Base-by-base conservation (phyloP, 2,797 vertebrate species). In the Megaceryle alcyon region DNA sequence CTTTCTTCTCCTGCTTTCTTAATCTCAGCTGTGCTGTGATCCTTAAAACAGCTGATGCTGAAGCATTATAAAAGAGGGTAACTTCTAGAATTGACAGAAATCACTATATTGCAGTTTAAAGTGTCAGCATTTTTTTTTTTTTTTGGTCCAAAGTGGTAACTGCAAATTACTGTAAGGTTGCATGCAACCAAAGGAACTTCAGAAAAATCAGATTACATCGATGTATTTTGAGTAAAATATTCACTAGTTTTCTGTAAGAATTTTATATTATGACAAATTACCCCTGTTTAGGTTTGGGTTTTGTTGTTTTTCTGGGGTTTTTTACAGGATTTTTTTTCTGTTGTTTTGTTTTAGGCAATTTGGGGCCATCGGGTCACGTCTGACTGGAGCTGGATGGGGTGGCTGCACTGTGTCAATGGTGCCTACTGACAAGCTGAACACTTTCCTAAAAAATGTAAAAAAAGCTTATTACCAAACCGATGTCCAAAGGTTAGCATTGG, bases 361-460 rank as follows among this genome's bases (percentile, higher is more conserved):
- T 23, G 99, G 99, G 64, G 99, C 99, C 61, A 96, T 98, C 29
- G 99, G 99, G 29, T 99, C 99, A 81, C 98, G 99, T 78, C 98
- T 99, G 92, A 99, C 99, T 18, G 99, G 99, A 88, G 99, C 99
- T 82, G 99, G 99, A 83, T 99, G 99, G 99, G 99, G 99, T 44
- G 99, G 99, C 95, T 99, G 99, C 96, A 98, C 98, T 3, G 99
- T 99, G 77, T 99, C 99, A 79, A 98, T 99, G 98, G 99, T 99
- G 82, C 99, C 99, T 63, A 95, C 86, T 60, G 98, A 99, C 72
- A 98, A 97, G 96, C 98, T 99, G 88, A 96, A 98, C 70, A 77
- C 94, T 77, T 99, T 99, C 97, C 97, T 99, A n/a, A 96, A 96
- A 82, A 98, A 98, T 8, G 99, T 99, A 51, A 98, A 98, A 56